Evolutionary conservation across 1,140 invertebrate species (phyloP).

Genomic region (Argopecten irradians): DNA sequence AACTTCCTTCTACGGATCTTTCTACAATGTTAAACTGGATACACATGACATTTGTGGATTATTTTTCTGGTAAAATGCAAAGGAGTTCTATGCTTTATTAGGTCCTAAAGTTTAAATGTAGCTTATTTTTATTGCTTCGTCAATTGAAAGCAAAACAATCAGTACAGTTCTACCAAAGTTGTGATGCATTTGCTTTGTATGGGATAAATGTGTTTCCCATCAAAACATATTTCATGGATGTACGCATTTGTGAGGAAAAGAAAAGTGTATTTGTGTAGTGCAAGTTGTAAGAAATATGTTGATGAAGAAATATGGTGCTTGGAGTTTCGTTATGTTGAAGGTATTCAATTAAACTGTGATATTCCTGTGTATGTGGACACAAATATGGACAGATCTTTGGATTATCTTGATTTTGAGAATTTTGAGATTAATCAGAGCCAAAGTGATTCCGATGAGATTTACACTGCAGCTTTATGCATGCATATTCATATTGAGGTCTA

Average conservation of each 20-base stretch:
- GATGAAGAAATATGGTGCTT: not conserved
- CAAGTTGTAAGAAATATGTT: conserved; percentile 10
- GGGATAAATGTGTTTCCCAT: not conserved
- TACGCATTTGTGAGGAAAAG: not conserved
- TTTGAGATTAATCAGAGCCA: not conserved
- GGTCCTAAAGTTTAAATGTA: not conserved
- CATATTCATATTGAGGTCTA: not conserved
- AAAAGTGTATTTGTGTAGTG: not conserved
- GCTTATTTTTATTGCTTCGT: not conserved
- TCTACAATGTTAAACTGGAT: not conserved
- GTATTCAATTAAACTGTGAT: conserved; percentile 2
- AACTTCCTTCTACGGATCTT: not conserved
- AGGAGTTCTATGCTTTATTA: not conserved
- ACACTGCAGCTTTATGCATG: conserved; percentile 6
- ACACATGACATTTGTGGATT: not conserved
- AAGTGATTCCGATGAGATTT: not conserved
- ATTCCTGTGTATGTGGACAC: not conserved
- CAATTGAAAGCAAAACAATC: not conserved
- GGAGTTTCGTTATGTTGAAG: not conserved
- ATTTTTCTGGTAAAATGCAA: not conserved
- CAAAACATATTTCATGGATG: not conserved
- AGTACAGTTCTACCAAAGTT: not conserved
- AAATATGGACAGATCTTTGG: not conserved
- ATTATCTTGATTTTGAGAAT: not conserved
- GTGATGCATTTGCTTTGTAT: not conserved